These are phyloP conservation scores for Cataglyphis altisquamis DNA, from an alignment of 2,888 invertebrate species.

Conservation along the genomic window DNA sequence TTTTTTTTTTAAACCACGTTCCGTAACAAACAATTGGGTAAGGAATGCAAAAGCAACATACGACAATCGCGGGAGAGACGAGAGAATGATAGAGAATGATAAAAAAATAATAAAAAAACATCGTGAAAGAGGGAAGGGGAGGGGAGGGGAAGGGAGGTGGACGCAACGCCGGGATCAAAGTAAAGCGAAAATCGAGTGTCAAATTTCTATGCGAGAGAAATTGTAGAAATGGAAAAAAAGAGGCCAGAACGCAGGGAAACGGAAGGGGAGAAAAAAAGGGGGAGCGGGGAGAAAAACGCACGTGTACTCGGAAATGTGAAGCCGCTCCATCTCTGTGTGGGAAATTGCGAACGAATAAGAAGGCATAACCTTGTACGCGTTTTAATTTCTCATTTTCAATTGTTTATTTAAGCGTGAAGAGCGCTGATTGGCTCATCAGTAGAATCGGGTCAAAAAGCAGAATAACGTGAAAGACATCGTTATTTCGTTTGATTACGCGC, in stretches of 20 bases:
- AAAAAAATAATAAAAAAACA: conserved; percentile 34
- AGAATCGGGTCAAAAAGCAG: neutral
- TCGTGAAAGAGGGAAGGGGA: neutral
- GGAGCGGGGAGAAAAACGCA: neutral
- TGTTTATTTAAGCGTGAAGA: conserved; percentile 39
- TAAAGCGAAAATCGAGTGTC: conserved; percentile 42
- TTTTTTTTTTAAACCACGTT: conserved; percentile 31
- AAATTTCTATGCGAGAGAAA: conserved; percentile 24
- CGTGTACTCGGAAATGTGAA: conserved; percentile 11
- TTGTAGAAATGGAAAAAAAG: neutral
- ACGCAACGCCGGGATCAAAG: conserved; percentile 13
- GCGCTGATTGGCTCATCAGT: conserved; percentile 24
- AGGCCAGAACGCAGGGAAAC: neutral
- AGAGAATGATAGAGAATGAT: neutral
- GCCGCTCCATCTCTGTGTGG: neutral
- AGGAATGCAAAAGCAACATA: conserved; percentile 44
- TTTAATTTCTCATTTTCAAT: neutral
- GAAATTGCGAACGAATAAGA: conserved; percentile 26
- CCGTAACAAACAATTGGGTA: neutral
- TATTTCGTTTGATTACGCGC: neutral
- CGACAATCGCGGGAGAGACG: neutral
- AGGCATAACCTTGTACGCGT: neutral
- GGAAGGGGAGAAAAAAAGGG: neutral
- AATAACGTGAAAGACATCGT: conserved; percentile 3
- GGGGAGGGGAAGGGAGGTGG: too few relatives aligned